phyloP scores from a whole-genome alignment of 2,113 vertebrate species.

The Glaucomys volans region DNA sequence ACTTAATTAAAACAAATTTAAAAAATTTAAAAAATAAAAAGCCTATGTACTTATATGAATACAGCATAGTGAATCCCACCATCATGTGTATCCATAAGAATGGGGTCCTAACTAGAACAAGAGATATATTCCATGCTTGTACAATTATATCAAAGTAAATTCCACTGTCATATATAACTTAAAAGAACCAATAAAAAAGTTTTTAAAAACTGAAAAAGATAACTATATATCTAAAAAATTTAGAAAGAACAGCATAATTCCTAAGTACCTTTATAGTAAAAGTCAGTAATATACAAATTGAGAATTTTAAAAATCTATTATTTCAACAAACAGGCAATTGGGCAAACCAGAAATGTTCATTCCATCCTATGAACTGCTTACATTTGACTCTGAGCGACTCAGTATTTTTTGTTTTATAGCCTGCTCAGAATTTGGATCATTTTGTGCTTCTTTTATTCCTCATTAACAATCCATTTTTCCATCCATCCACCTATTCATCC shows the following conservation, averaged over 20 bases:
- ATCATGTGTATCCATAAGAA: too few species aligned
- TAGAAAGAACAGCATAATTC: background rate
- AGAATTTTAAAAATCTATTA: background rate
- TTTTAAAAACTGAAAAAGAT: too few species aligned
- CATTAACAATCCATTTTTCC: background rate
- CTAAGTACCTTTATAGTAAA: background rate
- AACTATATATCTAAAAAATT: background rate
- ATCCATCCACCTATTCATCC: background rate
- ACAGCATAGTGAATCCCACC: too few species aligned
- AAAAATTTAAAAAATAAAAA: too few species aligned
- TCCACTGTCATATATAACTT: too few species aligned
- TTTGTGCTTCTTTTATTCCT: background rate
- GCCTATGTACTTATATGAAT: too few species aligned
- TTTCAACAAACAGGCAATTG: background rate
- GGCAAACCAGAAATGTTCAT: background rate
- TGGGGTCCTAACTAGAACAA: too few species aligned
- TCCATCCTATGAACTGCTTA: background rate
- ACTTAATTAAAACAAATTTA: too few species aligned
- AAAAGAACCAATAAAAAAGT: too few species aligned
- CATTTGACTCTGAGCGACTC: background rate
- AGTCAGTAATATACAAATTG: background rate
- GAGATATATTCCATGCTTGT: too few species aligned
- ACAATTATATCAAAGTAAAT: too few species aligned
- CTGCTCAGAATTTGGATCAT: background rate
- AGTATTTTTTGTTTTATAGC: background rate